Base-by-base conservation (phyloP, 2,888 invertebrate species). In the Alitta virens region DNA sequence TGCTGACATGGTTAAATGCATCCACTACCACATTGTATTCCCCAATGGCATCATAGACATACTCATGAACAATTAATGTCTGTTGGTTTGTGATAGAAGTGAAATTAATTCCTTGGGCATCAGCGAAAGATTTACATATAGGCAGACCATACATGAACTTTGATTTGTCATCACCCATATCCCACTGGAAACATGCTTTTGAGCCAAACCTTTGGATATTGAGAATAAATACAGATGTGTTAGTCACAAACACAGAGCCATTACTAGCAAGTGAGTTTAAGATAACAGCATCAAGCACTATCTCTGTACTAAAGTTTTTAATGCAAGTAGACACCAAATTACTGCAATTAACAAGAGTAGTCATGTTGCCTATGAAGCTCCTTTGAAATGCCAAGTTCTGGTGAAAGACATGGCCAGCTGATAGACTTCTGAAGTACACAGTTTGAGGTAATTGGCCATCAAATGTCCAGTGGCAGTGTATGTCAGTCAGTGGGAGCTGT, bases 1-100 rank as follows among this genome's bases (percentile, higher is more conserved):
- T 55, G 12, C 26, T 26, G 23, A 55, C 55, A 26, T 55, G 55
- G 26, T 55, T 55, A 12, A 55, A 55, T 2, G 55, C 55, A n/a
- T 25, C 23, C 9, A 55, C 55, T 2, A 23, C 26, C 2, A 26
- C 55, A 12, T 33, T 18, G 26, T 25, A 55, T 25, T 23, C 27
- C 14, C 55, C 55, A 5, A n/a, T 18, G 5, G 5, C 21, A 46
- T n/a, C 18, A 16, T 46, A 46, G 18, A 46, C 46, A 46, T 46
- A 46, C n/a, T n/a, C n/a, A 16, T 46, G 46, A 21, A 46, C 46
- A 3, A 46, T 46, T 5, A 46, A 16, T 16, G n/a, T 46, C 18
- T 46, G 18, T n/a, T 46, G 18, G n/a, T 18, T 16, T 46, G 46
- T 16, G 3, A 46, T 9, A 12, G 5, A 7, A 3, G 21, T 46